A percentile compares a stretch with the other conserved stretches of the same genome.
These are phyloP conservation scores for Myanophis thanlyinensis DNA, from an alignment of 2,113 vertebrate genomes.

Conservation along the genomic window DNA sequence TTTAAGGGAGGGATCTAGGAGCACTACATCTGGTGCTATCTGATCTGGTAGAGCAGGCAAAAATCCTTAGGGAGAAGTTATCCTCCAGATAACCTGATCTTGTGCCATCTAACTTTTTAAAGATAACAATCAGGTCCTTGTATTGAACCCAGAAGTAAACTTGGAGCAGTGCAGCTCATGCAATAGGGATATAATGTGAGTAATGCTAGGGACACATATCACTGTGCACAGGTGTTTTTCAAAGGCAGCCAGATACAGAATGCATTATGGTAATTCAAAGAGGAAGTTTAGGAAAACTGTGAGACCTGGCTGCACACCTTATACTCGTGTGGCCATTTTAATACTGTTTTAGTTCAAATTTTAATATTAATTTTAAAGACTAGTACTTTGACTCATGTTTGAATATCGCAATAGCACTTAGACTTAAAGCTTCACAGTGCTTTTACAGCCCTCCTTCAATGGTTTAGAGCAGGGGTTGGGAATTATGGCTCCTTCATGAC, in stretches of 20 bases:
- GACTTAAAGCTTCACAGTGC: too few relatives aligned
- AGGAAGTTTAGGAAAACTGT: not conserved
- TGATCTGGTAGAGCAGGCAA: not conserved
- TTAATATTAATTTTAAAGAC: not conserved
- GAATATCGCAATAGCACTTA: too few relatives aligned
- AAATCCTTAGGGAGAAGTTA: not conserved
- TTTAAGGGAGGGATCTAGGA: not conserved
- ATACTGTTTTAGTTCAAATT: not conserved
- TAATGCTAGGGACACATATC: not conserved
- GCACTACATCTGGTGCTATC: not conserved
- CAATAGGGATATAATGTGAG: not conserved
- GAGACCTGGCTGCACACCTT: not conserved
- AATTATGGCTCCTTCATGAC: too few relatives aligned
- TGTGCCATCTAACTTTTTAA: too few relatives aligned
- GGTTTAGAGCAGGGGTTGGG: too few relatives aligned
- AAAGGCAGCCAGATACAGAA: not conserved
- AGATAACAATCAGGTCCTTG: too few relatives aligned
- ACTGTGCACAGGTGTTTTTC: not conserved
- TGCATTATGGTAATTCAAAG: not conserved
- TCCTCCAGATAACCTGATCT: not conserved
- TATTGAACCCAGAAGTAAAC: too few relatives aligned
- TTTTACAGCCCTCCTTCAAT: too few relatives aligned
- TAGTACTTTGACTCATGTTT: not conserved
- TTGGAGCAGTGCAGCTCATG: not conserved
- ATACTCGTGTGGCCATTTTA: not conserved